A percentile compares a stretch with the other conserved stretches of the same genome.
These are phyloP conservation scores for Stercorarius parasiticus DNA, from an alignment of 2,113 vertebrate genomes.

Conservation along the genomic window DNA sequence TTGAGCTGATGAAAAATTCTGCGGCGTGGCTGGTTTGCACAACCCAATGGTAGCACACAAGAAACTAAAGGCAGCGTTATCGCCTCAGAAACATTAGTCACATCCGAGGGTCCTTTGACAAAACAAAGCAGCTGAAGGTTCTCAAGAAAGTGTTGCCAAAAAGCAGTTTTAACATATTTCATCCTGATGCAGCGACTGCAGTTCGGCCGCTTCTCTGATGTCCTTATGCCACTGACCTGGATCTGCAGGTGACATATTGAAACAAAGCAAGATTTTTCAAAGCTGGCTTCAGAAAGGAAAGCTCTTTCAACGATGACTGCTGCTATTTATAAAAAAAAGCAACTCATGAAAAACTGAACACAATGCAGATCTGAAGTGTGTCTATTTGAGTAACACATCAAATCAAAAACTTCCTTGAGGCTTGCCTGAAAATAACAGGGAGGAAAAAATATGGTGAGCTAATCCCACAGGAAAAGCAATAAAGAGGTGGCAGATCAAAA, in stretches of 20 bases:
- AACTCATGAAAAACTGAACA: not conserved
- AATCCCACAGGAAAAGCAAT: not conserved
- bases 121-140: not conserved
- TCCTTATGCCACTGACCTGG: not conserved
- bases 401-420: not conserved
- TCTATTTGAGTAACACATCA: not conserved
- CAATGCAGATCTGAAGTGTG: not conserved
- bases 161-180: not conserved
- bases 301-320: not conserved
- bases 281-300: not conserved
- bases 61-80: fast-evolving
- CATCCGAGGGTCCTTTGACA: not conserved
- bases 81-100: not conserved
- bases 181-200: not conserved
- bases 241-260: not conserved
- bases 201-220: not conserved
- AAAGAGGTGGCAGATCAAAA: not conserved
- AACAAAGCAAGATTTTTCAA: not conserved
- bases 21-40: fast-evolving
- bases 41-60: fast-evolving
- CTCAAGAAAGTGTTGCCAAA: not conserved
- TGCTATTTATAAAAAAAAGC: not conserved
- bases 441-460: not conserved
- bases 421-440: not conserved
- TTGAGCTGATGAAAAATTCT: not conserved